Conservation (phyloP, 2,888 invertebrate species). For the Cosmia trapezina region DNA sequence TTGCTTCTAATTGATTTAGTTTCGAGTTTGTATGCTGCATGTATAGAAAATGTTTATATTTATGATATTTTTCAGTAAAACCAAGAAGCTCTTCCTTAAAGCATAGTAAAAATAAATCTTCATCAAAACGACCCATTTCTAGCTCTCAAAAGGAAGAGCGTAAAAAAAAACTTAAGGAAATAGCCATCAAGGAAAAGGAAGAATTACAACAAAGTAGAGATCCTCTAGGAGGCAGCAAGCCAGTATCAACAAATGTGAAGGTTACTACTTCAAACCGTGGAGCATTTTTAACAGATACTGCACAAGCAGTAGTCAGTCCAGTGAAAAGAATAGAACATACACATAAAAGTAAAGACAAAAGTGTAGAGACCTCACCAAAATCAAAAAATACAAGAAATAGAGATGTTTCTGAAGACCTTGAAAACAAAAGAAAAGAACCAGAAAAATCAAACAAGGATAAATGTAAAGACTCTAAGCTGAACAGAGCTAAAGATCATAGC, state of each 20-base stretch:
- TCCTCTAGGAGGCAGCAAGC: conserved; percentile 69
- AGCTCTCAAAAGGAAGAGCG: conserved; percentile 84
- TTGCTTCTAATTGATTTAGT: neutral
- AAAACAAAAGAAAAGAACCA: conserved; percentile 57
- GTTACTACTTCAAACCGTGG: conserved; percentile 89
- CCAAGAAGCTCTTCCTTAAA: conserved; percentile 67
- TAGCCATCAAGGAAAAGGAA: conserved; percentile 82
- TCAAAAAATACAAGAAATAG: conserved; percentile 40
- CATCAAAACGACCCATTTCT: conserved; percentile 72
- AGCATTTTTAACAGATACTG: conserved; percentile 86
- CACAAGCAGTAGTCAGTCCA: conserved; percentile 72
- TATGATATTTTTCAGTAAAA: conserved; percentile 69
- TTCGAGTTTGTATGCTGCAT: neutral
- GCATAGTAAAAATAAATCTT: conserved; percentile 70
- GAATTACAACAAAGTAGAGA: conserved; percentile 65
- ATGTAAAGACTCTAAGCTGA: conserved; percentile 48
- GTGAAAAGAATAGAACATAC: conserved; percentile 71
- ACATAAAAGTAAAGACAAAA: conserved; percentile 55
- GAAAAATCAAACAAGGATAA: conserved; percentile 55
- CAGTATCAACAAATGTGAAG: conserved; percentile 80
- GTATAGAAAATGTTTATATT: conserved; percentile 20
- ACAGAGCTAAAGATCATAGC: conserved; percentile 50
- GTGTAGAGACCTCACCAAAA: conserved; percentile 50
- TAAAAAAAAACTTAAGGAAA: conserved; percentile 87
- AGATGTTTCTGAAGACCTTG: conserved; percentile 52